phyloP scores from a whole-genome alignment of 2,888 invertebrate species.

The Heliconius ismenius region DNA sequence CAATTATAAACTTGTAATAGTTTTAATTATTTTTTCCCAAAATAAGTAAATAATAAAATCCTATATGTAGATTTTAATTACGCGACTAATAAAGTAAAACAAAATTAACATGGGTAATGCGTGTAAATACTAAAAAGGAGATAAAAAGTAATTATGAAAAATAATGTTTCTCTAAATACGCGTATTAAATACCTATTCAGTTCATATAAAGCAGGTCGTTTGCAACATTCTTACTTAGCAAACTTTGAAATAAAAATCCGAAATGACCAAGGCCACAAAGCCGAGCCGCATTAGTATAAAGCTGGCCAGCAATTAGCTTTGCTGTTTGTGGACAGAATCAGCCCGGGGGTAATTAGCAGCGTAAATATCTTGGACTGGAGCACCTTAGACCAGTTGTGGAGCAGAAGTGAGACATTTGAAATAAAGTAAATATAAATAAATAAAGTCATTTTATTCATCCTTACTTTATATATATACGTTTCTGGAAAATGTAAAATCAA shows the following conservation, averaged over 20 bases:
- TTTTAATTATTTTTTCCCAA: too few relatives aligned
- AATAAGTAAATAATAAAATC: too few relatives aligned
- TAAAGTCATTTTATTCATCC: too few relatives aligned
- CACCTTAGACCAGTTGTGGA: constrained; percentile 14
- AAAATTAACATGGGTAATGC: too few relatives aligned
- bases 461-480: neutral
- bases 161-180: neutral
- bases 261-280: constrained; percentile 37
- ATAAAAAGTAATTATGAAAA: neutral
- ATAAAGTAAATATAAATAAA: too few relatives aligned
- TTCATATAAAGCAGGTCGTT: constrained; percentile 28
- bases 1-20: too few relatives aligned
- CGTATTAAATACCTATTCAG: constrained; percentile 16
- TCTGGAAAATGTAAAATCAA: neutral
- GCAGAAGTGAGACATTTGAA: constrained; percentile 1
- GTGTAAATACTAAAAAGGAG: neutral
- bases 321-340: constrained; percentile 45
- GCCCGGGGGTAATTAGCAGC: constrained; percentile 45
- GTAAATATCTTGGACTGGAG: constrained; percentile 42
- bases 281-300: constrained; percentile 41
- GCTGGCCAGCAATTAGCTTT: constrained; percentile 44
- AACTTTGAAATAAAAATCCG: constrained; percentile 36
- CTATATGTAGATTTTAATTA: too few relatives aligned
- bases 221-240: constrained; percentile 26
- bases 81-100: too few relatives aligned